A percentile compares a stretch with the other conserved stretches of the same genome.
Conservation (phyloP, 2,797 vertebrate species). For the Enoplosus armatus region DNA sequence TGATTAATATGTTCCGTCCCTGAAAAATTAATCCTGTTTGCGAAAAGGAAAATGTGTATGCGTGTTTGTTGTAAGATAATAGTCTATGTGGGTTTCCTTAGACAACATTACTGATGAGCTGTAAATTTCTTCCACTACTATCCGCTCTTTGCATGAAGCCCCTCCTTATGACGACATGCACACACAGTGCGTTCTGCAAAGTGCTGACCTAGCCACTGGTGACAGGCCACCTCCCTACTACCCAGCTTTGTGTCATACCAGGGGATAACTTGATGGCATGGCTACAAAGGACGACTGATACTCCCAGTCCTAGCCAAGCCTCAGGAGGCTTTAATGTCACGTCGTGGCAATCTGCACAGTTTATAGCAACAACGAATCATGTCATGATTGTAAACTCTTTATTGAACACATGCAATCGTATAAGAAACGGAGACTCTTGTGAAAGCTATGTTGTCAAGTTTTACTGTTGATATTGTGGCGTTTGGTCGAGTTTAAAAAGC, state of each 20-base stretch:
- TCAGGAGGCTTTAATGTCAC: conserved; percentile 57
- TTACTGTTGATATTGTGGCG: background rate
- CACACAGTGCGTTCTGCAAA: conserved; percentile 56
- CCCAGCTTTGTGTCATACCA: conserved; percentile 61
- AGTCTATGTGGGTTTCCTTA: background rate
- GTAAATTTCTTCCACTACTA: conserved; percentile 16
- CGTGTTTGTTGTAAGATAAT: background rate
- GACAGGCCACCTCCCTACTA: conserved; percentile 69
- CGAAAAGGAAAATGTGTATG: background rate
- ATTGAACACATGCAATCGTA: conserved; percentile 39
- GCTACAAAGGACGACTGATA: conserved; percentile 64
- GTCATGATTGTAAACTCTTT: conserved; percentile 35
- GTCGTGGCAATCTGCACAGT: conserved; percentile 52
- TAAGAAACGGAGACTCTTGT: conserved; percentile 22
- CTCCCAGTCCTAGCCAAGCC: conserved; percentile 45
- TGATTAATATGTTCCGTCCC: background rate
- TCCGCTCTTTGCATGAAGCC: conserved; percentile 25
- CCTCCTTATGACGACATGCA: conserved; percentile 47
- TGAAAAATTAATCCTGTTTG: background rate
- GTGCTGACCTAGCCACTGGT: conserved; percentile 73
- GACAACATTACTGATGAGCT: background rate
- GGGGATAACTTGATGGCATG: conserved; percentile 53
- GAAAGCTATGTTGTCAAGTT: conserved; percentile 5
- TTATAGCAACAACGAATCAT: conserved; percentile 62
- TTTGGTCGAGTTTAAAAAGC: conserved; percentile 10